phyloP scores from a whole-genome alignment of 2,113 vertebrate genomes.

The Apus apus region DNA sequence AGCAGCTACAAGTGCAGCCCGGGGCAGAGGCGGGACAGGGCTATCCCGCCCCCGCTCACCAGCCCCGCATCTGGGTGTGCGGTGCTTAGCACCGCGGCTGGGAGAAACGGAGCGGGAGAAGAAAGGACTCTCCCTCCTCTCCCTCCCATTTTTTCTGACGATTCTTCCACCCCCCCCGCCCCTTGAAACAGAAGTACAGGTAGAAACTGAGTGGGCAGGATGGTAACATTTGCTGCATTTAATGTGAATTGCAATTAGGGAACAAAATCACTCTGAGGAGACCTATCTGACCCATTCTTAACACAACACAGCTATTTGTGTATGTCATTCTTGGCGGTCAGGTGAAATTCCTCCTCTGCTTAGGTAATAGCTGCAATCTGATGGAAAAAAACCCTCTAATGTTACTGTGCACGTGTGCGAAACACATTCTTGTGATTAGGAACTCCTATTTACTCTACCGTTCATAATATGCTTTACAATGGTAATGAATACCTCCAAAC shows the following conservation, averaged over 20 bases:
- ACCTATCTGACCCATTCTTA: not conserved
- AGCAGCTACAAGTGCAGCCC: constrained; percentile 36
- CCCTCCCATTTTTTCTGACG: not conserved
- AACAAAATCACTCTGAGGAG: constrained; percentile 50
- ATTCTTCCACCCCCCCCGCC: not conserved
- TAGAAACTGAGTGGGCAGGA: constrained; percentile 64
- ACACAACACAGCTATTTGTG: constrained; percentile 23
- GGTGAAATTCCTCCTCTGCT: constrained; percentile 52
- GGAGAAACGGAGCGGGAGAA: not conserved
- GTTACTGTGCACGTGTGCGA: constrained; percentile 17
- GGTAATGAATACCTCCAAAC: constrained; percentile 42
- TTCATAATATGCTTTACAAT: constrained; percentile 53
- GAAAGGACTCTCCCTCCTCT: not conserved
- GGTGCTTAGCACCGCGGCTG: not conserved
- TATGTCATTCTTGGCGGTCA: constrained; percentile 1
- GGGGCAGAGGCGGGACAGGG: not conserved
- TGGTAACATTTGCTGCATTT: constrained; percentile 46
- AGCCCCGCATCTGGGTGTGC: not conserved
- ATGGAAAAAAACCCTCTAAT: not conserved
- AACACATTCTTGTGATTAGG: constrained; percentile 58
- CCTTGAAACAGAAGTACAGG: constrained; percentile 58
- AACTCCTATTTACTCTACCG: constrained; percentile 40
- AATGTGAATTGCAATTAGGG: constrained; percentile 54
- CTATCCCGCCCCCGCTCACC: not conserved
- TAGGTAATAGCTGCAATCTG: constrained; percentile 64